Conservation (phyloP, 2,888 invertebrate genomes). For the Agriotes lineatus region DNA sequence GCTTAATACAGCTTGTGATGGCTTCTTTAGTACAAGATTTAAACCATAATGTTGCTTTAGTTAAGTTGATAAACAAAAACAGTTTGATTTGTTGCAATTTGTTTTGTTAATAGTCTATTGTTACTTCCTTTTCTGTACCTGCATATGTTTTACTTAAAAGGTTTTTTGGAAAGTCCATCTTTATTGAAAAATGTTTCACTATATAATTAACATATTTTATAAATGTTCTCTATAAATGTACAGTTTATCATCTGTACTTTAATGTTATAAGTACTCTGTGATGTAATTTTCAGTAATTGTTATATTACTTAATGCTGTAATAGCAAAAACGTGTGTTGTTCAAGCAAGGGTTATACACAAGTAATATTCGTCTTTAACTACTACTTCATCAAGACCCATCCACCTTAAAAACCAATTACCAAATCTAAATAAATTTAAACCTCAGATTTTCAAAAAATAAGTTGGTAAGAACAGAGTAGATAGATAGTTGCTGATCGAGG, state of each 20-base stretch:
- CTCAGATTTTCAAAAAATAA: too few species aligned
- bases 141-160: not conserved
- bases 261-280: constrained; percentile 30
- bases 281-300: constrained; percentile 19
- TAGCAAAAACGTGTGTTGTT: not conserved
- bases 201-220: not conserved
- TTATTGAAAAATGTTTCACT: not conserved
- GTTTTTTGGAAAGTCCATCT: not conserved
- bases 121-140: constrained; percentile 17
- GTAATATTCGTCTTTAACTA: too few species aligned
- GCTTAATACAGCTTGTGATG: constrained; percentile 20
- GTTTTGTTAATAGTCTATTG: not conserved
- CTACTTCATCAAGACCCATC: too few species aligned
- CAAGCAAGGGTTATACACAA: too few species aligned
- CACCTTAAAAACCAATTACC: too few species aligned
- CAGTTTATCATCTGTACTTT: constrained; percentile 20
- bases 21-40: constrained; percentile 16
- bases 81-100: constrained; percentile 15
- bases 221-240: constrained; percentile 1
- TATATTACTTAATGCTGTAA: constrained; percentile 1
- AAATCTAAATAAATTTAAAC: too few species aligned
- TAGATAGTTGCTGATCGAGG: too few species aligned
- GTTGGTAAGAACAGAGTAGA: too few species aligned
- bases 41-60: constrained; percentile 5
- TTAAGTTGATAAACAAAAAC: not conserved